Base-by-base conservation (phyloP, 1,140 invertebrate genomes). In the Drosophila baimaii region DNA sequence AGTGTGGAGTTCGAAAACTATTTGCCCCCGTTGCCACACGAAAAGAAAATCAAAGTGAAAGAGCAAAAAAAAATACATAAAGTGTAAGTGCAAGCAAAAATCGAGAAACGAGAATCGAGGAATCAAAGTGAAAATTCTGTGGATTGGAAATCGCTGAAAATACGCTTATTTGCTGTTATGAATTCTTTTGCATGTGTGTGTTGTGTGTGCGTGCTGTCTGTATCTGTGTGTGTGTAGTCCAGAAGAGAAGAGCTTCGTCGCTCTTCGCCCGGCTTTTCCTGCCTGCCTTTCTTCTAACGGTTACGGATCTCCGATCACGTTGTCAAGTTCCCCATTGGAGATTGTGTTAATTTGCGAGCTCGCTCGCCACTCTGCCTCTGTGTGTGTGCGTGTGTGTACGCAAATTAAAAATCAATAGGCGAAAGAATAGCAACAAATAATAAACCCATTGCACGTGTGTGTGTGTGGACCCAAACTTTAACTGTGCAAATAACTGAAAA, bases 401-500 rank as follows among this genome's bases (percentile, higher is more conserved):
- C 65, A 66, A 69, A 66, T 66, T 66, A 66, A 69, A 69, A 69
- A 69, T 69, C 65, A 52, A 66, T 69, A 66, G 37, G 46, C 46
- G 1, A 31, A 65, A 25, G 46, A 33, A 44, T 44, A 41, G 29
- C 27, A 33, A 27, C 44, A 51, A 51, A 68, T 52, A 51, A 64
- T 43, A 47, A 49, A 64, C 23, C 37, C 27, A 64, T 17, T 27
- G 21, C 44, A 21, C 19, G 23, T 13, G 41, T 57, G 10, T 21
- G 25, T 27, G 13, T 44, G 33, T 21, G 59, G 15, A 17, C 35
- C 58, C 15, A 27, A 65, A 33, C 46, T 46, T 69, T 69, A 69
- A 66, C 65, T 54, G 46, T 29, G 43, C 64, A 51, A 65, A 65
- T 41, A 65, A 47, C 33, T 35, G 15, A 52, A 68, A 49, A 69